phyloP scores from a whole-genome alignment of 2,113 vertebrate genomes.

The Anguilla japonica region DNA sequence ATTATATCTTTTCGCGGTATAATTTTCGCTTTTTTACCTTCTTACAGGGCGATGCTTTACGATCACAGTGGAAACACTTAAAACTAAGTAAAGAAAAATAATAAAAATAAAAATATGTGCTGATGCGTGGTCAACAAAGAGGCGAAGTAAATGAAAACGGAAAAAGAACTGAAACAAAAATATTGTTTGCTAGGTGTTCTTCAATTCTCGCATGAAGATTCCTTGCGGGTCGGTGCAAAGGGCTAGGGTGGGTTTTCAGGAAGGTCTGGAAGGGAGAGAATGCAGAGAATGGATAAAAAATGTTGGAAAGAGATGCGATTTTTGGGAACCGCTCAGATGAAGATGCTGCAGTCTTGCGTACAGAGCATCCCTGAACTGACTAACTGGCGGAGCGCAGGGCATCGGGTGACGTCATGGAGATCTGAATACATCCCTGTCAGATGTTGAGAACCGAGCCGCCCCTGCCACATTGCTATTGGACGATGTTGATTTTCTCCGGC shows the following conservation, averaged over 20 bases:
- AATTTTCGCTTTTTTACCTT: slow-evolving; percentile 38
- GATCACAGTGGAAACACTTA: slow-evolving; percentile 52
- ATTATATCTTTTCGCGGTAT: not conserved
- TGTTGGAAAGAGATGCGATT: slow-evolving; percentile 50
- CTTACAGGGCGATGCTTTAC: slow-evolving; percentile 58
- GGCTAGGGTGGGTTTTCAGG: slow-evolving; percentile 39
- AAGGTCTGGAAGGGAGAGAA: slow-evolving; percentile 48
- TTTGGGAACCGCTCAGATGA: slow-evolving; percentile 60
- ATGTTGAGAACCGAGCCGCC: slow-evolving; percentile 48
- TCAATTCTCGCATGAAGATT: slow-evolving; percentile 55
- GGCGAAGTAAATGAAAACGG: slow-evolving; percentile 43
- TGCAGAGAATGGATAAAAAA: slow-evolving; percentile 42
- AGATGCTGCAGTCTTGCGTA: slow-evolving; percentile 77
- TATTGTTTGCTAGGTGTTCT: slow-evolving; percentile 49
- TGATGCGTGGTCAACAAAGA: slow-evolving; percentile 41
- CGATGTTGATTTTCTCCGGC: slow-evolving; percentile 42
- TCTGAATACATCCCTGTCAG: slow-evolving; percentile 45
- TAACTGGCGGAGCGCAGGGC: slow-evolving; percentile 66
- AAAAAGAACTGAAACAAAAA: slow-evolving; percentile 41
- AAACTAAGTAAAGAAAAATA: slow-evolving; percentile 46
- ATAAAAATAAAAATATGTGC: slow-evolving; percentile 44
- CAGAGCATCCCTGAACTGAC: slow-evolving; percentile 75
- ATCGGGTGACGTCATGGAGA: slow-evolving; percentile 68
- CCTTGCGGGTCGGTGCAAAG: slow-evolving; percentile 32
- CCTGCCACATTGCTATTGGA: slow-evolving; percentile 56